Percentiles rank a stretch among this genome's conserved stretches.
Evolutionary conservation across 2,888 invertebrate genomes (phyloP).

Genomic region (Agrotis segetum): DNA sequence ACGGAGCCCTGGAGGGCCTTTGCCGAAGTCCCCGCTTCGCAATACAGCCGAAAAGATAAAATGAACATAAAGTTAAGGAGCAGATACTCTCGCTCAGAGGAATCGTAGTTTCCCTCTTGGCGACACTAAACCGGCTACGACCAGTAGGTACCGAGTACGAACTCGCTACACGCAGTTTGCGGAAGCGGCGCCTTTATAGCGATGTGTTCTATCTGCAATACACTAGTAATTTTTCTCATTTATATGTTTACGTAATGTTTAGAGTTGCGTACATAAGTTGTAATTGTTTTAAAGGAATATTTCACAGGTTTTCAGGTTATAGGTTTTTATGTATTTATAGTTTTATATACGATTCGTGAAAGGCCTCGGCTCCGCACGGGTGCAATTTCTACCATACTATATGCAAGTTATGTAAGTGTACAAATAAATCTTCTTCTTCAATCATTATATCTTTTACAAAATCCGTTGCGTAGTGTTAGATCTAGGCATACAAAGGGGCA

Average conservation of each 20-base stretch:
- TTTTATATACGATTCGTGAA: too few relatives aligned
- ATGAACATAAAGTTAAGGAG: slow-evolving; percentile 90
- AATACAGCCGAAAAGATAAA: slow-evolving; percentile 90
- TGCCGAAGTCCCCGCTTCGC: slow-evolving; percentile 86
- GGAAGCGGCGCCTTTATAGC: slow-evolving; percentile 68
- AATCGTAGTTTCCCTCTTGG: slow-evolving; percentile 89
- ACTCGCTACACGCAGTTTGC: slow-evolving; percentile 80
- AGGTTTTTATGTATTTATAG: too few relatives aligned
- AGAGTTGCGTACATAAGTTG: background rate
- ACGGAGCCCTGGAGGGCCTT: slow-evolving; percentile 89
- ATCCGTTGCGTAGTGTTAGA: too few relatives aligned
- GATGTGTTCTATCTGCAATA: slow-evolving; percentile 28
- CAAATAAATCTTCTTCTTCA: too few relatives aligned
- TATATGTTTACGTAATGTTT: slow-evolving; percentile 27
- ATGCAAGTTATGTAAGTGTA: too few relatives aligned
- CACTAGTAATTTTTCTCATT: slow-evolving; percentile 17
- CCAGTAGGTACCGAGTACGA: slow-evolving; percentile 43
- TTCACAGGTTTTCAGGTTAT: too few relatives aligned
- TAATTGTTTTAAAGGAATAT: slow-evolving; percentile 10
- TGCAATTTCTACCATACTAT: too few relatives aligned
- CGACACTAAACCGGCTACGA: slow-evolving; percentile 85
- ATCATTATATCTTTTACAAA: too few relatives aligned
- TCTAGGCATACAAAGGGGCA: too few relatives aligned
- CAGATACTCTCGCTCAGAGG: slow-evolving; percentile 88
- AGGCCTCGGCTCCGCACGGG: too few relatives aligned